phyloP scores from a whole-genome alignment of 2,888 invertebrate genomes.

The Tyria jacobaeae region DNA sequence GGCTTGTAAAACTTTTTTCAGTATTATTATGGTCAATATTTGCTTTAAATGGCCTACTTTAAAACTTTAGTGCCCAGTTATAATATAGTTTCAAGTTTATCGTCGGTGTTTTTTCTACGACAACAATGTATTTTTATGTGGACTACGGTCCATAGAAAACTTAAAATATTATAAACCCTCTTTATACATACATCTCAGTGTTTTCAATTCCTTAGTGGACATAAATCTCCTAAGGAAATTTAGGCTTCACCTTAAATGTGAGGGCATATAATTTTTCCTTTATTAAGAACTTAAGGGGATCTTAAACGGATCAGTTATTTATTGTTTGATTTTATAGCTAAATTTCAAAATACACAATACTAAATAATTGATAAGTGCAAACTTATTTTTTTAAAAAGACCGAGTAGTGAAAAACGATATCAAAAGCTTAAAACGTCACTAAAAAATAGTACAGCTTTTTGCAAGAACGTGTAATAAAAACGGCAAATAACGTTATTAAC shows the following conservation, averaged over 20 bases:
- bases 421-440: not conserved
- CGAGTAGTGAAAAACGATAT: not conserved
- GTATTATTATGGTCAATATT: constrained; percentile 6
- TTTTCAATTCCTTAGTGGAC: not conserved
- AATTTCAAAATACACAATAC: not conserved
- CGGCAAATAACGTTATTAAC: not conserved
- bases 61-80: not conserved
- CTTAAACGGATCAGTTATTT: constrained; percentile 2
- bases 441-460: not conserved
- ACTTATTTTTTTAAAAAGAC: no score
- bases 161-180: no score
- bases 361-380: no score
- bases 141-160: not conserved
- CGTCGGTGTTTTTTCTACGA: not conserved
- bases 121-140: not conserved
- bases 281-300: not conserved
- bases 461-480: not conserved
- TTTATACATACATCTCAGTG: not conserved
- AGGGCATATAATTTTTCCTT: not conserved
- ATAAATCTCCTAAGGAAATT: not conserved
- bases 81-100: not conserved
- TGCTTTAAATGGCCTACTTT: constrained; percentile 4
- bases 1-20: constrained; percentile 1
- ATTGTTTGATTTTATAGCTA: not conserved
- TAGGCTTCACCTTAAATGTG: not conserved